Percentiles rank a stretch among this genome's conserved stretches.
Evolutionary conservation across 2,113 vertebrate genomes (phyloP).

Genomic region (Cyanoramphus novaezelandiae): DNA sequence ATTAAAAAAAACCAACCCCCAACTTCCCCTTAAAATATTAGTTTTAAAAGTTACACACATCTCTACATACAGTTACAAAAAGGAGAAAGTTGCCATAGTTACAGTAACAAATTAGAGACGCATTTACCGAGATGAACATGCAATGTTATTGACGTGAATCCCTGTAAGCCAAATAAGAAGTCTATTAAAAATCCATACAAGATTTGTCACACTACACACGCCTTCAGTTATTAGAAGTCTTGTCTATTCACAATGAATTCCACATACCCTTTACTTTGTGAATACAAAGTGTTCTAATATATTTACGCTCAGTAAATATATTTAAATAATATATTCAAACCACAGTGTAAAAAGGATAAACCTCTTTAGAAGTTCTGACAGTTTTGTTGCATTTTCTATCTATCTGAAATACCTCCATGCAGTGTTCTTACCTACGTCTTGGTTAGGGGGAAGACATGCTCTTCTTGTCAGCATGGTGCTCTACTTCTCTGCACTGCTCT

Average conservation of each 20-base stretch:
- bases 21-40: neutral
- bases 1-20: neutral
- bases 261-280: neutral
- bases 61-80: slow-evolving; percentile 32
- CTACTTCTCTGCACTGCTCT: neutral
- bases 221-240: neutral
- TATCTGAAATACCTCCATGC: neutral
- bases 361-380: neutral
- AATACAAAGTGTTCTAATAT: neutral
- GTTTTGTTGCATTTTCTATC: neutral
- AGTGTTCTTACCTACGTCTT: neutral
- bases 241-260: neutral
- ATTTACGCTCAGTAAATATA: neutral
- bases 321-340: neutral
- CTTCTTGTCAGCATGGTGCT: neutral
- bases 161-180: neutral
- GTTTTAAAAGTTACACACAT: neutral
- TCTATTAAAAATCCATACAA: neutral
- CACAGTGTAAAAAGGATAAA: neutral
- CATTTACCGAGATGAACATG: neutral
- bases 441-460: neutral
- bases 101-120: neutral
- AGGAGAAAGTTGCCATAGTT: neutral
- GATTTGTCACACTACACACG: neutral
- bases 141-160: neutral